These are phyloP conservation scores for Micoletzkya japonica DNA, from an alignment of 2,888 invertebrate genomes.

Conservation along the genomic window DNA sequence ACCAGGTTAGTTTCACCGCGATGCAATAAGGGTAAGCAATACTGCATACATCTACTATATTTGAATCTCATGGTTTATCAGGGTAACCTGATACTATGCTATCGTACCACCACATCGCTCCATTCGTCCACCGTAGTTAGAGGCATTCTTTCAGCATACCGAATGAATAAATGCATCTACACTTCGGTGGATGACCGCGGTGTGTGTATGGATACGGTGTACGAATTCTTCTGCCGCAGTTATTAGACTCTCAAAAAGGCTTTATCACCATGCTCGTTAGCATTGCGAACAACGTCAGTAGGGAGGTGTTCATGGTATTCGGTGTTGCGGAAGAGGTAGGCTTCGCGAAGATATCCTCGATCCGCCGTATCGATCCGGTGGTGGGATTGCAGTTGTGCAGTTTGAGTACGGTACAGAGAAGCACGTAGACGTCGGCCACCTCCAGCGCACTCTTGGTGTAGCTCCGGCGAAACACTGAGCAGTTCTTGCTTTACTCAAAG, in stretches of 20 bases:
- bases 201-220: not conserved
- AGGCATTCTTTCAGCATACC: conserved; percentile 36
- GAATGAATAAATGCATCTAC: conserved; percentile 49
- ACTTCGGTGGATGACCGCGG: conserved; percentile 41
- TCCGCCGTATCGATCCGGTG: conserved; percentile 32
- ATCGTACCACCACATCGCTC: not conserved
- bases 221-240: not conserved
- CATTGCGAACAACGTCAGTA: too few species aligned
- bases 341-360: conserved; percentile 19
- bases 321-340: not conserved
- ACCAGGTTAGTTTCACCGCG: too few species aligned
- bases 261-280: too few species aligned
- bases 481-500: too few species aligned
- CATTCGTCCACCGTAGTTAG: conserved; percentile 37
- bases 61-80: conserved; percentile 8
- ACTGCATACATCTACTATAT: too few species aligned
- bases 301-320: not conserved
- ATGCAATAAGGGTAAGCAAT: too few species aligned
- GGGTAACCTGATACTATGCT: too few species aligned
- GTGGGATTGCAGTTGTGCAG: conserved; percentile 41
- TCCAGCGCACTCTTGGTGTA: conserved; percentile 41
- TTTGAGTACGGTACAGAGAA: conserved; percentile 45
- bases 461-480: conserved; percentile 43
- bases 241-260: conserved; percentile 14
- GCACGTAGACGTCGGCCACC: conserved; percentile 44